A percentile compares a stretch with the other conserved stretches of the same genome.
Conservation (phyloP, 2,113 vertebrate species). For the Sphyrna mokarran region DNA sequence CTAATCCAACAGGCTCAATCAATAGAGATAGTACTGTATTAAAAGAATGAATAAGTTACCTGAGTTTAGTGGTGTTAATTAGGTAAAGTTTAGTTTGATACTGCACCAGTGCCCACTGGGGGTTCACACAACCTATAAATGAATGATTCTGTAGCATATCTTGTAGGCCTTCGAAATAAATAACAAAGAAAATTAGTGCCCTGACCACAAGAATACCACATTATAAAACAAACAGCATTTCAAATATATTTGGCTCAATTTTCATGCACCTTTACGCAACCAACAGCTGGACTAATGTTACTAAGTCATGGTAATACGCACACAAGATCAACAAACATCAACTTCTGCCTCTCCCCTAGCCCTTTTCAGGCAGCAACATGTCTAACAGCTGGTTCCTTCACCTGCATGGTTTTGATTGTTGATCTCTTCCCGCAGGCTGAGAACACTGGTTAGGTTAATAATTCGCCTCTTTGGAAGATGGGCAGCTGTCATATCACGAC, state of each 20-base stretch:
- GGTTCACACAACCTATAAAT: constrained; percentile 85
- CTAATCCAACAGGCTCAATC: background rate
- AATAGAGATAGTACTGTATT: background rate
- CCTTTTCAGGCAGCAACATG: background rate
- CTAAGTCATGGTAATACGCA: background rate
- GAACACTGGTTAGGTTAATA: constrained; percentile 78
- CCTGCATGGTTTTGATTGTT: constrained; percentile 67
- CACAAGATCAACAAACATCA: background rate
- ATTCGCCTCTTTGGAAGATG: constrained; percentile 67
- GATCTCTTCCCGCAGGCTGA: constrained; percentile 73
- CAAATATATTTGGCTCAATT: background rate
- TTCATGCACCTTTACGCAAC: background rate
- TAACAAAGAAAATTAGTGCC: background rate
- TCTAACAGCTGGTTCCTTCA: constrained; percentile 44
- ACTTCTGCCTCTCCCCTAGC: background rate
- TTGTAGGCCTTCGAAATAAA: constrained; percentile 67
- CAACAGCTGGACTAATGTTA: background rate
- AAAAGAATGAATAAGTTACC: constrained; percentile 56
- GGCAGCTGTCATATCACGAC: constrained; percentile 59
- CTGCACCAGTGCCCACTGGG: constrained; percentile 89
- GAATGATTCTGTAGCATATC: constrained; percentile 83
- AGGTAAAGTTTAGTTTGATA: constrained; percentile 91
- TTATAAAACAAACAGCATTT: background rate
- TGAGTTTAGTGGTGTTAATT: constrained; percentile 83
- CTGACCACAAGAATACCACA: background rate